Evolutionary conservation across 1,140 invertebrate genomes (phyloP), one percentile per base, ranked within the genome.

Genomic region (Pogonomyrmex barbatus): DNA sequence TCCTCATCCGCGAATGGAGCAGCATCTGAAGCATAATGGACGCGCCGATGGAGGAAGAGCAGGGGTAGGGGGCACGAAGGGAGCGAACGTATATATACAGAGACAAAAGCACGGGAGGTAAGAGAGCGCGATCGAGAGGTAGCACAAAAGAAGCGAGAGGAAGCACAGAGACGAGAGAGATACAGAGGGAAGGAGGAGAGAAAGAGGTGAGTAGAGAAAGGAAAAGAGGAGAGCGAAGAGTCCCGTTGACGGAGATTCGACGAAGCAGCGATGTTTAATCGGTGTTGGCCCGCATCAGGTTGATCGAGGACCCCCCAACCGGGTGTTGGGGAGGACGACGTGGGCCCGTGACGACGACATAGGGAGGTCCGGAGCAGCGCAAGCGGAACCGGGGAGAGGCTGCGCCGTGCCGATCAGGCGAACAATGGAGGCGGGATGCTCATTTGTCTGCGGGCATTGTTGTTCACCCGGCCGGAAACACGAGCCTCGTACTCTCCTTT

Each of bases 391-490:
- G 90, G 84, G 76, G 88, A 92, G 87, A 91, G 86, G 88, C 90
- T 91, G 86, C 75, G 87, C 88, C 89, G 91, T 94, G 92, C 92
- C 93, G 92, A 94, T 94, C 91, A 90, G 93, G 90, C 92, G 93
- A 95, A 94, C 94, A 94, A 95, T 95, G 93, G 92, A 94, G 94
- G 94, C 94, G 94, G 94, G 94, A 94, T 95, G 94, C 94, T 94
- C 94, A 95, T 95, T 95, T 95, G 94, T 95, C 94, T 95, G 94
- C 93, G 92, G 92, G 94, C 92, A 95, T 95, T 94, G 94, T 95
- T 95, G 93, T 92, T 93, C 91, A 92, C 89, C 91, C 94, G 91
- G 91, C 91, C 92, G 92, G 94, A 94, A 94, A 95, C 92, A 94
- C 93, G 94, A 95, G 94, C 93, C 89, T 85, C 87, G 84, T 91